Evolutionary conservation across 2,888 invertebrate genomes (phyloP), one percentile per base, ranked within the genome.

Genomic region (Mesochorus sp.): DNA sequence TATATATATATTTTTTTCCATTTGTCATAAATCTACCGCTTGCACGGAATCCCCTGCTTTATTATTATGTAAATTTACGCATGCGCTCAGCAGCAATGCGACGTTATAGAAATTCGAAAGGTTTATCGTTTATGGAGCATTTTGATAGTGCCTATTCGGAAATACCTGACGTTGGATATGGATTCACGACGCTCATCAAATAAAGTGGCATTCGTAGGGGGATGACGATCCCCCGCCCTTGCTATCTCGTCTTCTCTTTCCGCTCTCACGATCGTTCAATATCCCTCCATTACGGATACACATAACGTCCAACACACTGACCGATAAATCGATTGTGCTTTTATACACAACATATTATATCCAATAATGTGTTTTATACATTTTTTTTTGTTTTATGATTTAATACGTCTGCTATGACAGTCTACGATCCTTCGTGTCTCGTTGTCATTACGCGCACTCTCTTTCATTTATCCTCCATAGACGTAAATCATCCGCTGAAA

Each of bases 151-250:
- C 14, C 24, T 49, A 26, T 31, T 57, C 59, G 76, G 49, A 71
- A 76, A 57, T 76, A 51, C 64, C 64, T 70, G 70, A 59, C 70
- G 76, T 49, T 21, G 39, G 28, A 21, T 26, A 76, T 76, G 64
- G 70, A 64, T 76, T 70, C 70, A 70, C 62, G 76, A 49, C 34
- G 39, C 49, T 76, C 70, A 51, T 76, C 64, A 71, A 64, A 76
- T 70, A 76, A 76, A 64, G 70, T 76, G 64, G 64, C 62, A 57
- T 59, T 70, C 49, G 53, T 28, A 14, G 62, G 5, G 28, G 51
- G 49, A 49, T 17, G 57, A 26, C 10, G 26, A 17, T 31, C 31
- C 31, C 31, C 31, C 10, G 6, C 31, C 1, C 44, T 24, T 8
- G 12, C 61, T 39, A 31, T 21, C 47, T 17, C 34, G 6, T 17